Evolutionary conservation across 2,888 invertebrate species (phyloP), one percentile per base, ranked within the genome.

Genomic region (Ecdyonurus torrentis): DNA sequence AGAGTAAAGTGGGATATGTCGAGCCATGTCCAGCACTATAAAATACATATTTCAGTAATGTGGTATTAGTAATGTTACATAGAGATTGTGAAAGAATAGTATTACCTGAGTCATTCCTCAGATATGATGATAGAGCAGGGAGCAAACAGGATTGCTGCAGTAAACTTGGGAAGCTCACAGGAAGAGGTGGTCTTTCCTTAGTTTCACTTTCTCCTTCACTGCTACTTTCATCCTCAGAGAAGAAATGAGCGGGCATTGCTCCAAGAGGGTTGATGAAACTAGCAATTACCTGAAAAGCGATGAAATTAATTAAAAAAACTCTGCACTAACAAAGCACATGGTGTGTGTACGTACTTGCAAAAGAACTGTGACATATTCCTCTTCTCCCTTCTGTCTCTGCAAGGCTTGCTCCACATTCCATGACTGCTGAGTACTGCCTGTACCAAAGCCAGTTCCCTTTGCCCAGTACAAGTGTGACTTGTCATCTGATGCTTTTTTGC

Each of bases 351-450:
- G 65, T 67, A 82, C 83, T 75, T 85, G 82, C 53, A 91, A 73
- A 61, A 91, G 74, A 65, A 89, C 91, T 0, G 94, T 92, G 2
- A 95, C 93, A 73, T 95, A 93, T 71, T 94, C 92, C 73, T 97
- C 96, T 75, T 96, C 94, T 65, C 89, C 89, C 65, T 86, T 83
- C 74, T 95, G 94, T 15, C 92, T 80, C 66, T 91, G 76, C 61
- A 96, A 76, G n/a, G 94, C 93, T 72, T 93, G 92, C 72, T 96
- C 95, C 52, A 96, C 91, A 75, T 96, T 94, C 96, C 96, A 97
- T 59, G 91, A 91, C 74, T 94, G 94, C 67, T 91, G 89, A 15
- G 93, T 96, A 23, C 92, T 92, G 23, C 96, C 96, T 0, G 94
- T 95, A 60, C 96, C 96, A 76, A 95, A 96, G 1, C 96, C 96